Evolutionary conservation across 2,797 vertebrate genomes (phyloP), one percentile per base, ranked within the genome.

Genomic region (Phaenicophaeus curvirostris): DNA sequence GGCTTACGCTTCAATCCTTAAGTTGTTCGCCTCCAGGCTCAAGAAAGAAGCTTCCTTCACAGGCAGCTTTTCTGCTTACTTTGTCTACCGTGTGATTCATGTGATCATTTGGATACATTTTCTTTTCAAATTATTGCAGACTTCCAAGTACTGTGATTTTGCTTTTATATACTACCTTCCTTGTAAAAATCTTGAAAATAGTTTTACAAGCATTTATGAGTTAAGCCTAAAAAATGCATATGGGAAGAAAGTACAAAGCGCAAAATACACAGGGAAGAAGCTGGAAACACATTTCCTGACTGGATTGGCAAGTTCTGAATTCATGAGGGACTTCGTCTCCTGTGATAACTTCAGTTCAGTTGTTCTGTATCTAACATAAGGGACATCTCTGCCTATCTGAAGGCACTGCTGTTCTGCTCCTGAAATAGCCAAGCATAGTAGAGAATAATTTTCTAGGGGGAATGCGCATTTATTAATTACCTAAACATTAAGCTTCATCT

Each of bases 321-420:
- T 93, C 57, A 86, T 50, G 17, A 90, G 72, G 54, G 66, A 89
- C 62, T 95, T 53, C 59, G 90, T 15, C 54, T 93, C 72, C 72
- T 17, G 24, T 14, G 46, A 7, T 28, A 87, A n/a, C 44, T 69
- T 78, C 69, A 77, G 37, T 80, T 93, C 73, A 79, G 63, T 84
- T 79, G 65, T 28, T 58, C 66, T 62, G 24, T 68, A 9, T 4
- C 11, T 20, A 91, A 67, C 3, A 0, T 39, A 54, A 42, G 31
- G 42, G 51, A 57, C 1, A 7, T 41, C 55, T 51, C 61, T 10
- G 24, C 15, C 68, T 58, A 7, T 42, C 63, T 67, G 44, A 83
- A 74, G 13, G 51, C 8, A 1, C 2, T 74, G 48, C 24, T 74
- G n/a, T 39, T 93, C 66, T 88, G 46, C 66, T 78, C 28, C 37